Conservation (phyloP, 1,140 invertebrate genomes). For the Muscidifurax raptorellus region DNA sequence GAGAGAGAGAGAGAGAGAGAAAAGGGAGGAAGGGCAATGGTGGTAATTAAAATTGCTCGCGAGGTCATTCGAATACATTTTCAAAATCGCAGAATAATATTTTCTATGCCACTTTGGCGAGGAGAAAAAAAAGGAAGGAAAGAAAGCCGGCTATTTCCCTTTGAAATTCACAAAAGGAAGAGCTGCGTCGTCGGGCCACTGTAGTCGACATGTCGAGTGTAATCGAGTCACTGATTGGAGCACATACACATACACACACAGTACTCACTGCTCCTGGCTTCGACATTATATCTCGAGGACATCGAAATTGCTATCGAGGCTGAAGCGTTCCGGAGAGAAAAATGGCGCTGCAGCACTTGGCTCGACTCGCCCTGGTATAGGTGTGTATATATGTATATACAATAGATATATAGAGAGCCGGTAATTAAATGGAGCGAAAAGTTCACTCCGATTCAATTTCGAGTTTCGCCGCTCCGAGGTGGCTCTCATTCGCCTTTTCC, state of each 20-base stretch:
- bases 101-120: not conserved
- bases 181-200: not conserved
- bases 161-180: not conserved
- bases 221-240: conserved; percentile 48
- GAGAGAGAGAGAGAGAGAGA: not conserved
- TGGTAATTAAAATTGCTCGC: conserved; percentile 7
- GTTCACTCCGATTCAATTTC: conserved; percentile 33
- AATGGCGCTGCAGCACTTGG: conserved; percentile 3
- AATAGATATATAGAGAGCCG: not conserved
- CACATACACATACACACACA: not conserved
- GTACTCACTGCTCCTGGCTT: not conserved
- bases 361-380: not conserved
- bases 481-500: not conserved
- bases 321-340: not conserved
- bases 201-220: conserved; percentile 34
- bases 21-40: not conserved
- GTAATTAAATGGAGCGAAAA: conserved; percentile 47
- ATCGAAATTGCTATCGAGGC: conserved; percentile 36
- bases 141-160: not conserved
- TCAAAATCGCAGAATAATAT: not conserved
- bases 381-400: not conserved
- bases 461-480: not conserved
- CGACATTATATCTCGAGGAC: conserved; percentile 47
- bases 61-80: not conserved
- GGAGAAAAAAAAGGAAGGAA: not conserved